Base-by-base conservation (phyloP, 1,140 invertebrate genomes). In the Papilio machaon region DNA sequence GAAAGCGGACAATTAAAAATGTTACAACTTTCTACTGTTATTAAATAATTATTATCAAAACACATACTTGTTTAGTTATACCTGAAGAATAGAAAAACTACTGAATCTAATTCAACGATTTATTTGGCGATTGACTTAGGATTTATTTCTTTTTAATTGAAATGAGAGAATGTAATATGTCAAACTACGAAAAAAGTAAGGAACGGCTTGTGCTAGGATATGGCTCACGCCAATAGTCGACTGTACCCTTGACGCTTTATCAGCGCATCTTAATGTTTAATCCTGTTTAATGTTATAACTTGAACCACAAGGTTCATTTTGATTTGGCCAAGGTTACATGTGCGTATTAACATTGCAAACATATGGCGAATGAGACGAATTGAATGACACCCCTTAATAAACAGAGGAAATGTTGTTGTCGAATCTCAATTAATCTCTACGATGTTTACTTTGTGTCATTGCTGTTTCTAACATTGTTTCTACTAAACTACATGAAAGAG, bases 301-400 rank as follows among this genome's bases (percentile, higher is more conserved):
- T 82, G 73, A 13, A 67, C 52, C 83, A 80, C 73, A 82, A 64
- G 9, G 38, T 49, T 80, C 52, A 79, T 60, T 82, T 82, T 80
- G 78, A 64, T 80, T 52, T 74, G 54, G 74, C 47, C 74, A 79
- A 73, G 46, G 49, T 58, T 52, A 52, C 58, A 67, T 67, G 76
- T 79, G 47, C 30, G 75, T 77, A 81, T 52, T 67, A 81, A 77
- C 46, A 64, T 52, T 73, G 46, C 80, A 81, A 76, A 78, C 60
- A 58, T 75, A 76, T 38, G 43, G 23, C n/a, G 13, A 75, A 82
- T 82, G 73, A 75, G 73, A 75, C 73, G 38, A 17, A 74, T 75
- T 75, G 73, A 15, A 47, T 75, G 10, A 47, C 73, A 75, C 73
- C 47, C 73, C 46, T 75, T 30, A 7, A 47, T 52, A 52, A 75